phyloP scores from a whole-genome alignment of 2,797 vertebrate species.

The Stomatorhinus walkeri region DNA sequence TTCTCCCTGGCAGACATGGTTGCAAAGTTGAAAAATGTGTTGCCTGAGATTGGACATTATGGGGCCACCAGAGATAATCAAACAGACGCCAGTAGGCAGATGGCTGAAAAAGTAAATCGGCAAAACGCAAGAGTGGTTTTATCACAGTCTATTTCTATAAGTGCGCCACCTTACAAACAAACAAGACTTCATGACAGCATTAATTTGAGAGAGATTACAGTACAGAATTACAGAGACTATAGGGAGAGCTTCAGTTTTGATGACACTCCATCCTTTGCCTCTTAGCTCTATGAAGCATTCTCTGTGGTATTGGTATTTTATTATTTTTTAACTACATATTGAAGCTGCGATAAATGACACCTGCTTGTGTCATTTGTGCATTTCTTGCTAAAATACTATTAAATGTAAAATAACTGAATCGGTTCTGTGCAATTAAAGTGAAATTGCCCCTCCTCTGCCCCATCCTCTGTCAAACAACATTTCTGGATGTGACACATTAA shows the following conservation, averaged over 20 bases:
- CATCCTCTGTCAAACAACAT: background rate
- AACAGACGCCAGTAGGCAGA: background rate
- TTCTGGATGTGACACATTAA: background rate
- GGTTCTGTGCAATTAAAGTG: background rate
- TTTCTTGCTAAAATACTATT: background rate
- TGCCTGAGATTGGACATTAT: constrained; percentile 38
- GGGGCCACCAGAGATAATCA: background rate
- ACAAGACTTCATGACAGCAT: background rate
- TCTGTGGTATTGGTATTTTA: background rate
- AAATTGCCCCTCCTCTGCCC: background rate
- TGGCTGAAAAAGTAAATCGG: no score
- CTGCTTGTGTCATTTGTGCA: background rate
- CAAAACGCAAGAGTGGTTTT: background rate
- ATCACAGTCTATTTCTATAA: background rate
- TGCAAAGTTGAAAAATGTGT: constrained; percentile 52
- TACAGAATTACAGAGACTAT: constrained; percentile 17
- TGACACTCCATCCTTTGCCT: background rate
- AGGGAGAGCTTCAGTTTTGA: constrained; percentile 22
- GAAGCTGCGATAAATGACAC: background rate
- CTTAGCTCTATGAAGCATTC: background rate
- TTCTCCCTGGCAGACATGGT: constrained; percentile 42
- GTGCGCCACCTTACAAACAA: background rate
- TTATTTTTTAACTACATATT: background rate
- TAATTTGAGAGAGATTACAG: background rate
- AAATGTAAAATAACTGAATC: background rate